These are phyloP conservation scores for Cladorhizidae sp. DNA, from an alignment of 37 sponge, comb jelly and placozoan genomes.

Conservation along the genomic window DNA sequence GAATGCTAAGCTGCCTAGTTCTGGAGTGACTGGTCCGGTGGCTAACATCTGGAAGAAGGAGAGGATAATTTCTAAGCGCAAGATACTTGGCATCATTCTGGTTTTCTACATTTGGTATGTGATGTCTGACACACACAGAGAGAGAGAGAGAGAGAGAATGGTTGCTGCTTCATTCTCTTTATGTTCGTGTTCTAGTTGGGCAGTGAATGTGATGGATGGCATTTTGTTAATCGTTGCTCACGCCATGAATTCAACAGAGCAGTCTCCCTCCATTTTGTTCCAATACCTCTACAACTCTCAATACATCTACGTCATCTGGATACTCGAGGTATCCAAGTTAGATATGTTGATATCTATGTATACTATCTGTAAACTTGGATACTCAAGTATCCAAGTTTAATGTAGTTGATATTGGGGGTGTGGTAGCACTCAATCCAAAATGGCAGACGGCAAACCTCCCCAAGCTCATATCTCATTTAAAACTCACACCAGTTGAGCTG, in stretches of 20 bases:
- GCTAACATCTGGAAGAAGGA: conserved; percentile 51
- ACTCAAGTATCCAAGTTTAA: too few species aligned
- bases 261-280: conserved; percentile 1
- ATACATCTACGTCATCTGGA: conserved; percentile 55
- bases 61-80: conserved; percentile 30
- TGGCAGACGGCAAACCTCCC: too few species aligned
- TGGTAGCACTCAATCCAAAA: too few species aligned
- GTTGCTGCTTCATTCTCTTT: background rate
- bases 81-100: conserved; percentile 49
- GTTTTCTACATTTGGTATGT: conserved; percentile 59
- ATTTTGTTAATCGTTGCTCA: conserved; percentile 29
- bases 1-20: conserved; percentile 13
- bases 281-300: conserved; percentile 25
- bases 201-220: conserved; percentile 49
- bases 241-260: background rate
- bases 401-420: too few species aligned
- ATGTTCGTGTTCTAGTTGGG: conserved; percentile 31
- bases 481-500: too few species aligned
- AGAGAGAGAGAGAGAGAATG: too few species aligned
- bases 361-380: too few species aligned
- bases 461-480: too few species aligned
- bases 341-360: too few species aligned
- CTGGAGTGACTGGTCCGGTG: conserved; percentile 20
- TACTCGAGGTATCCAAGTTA: conserved; percentile 62
- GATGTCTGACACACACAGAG: too few species aligned